phyloP scores from a whole-genome alignment of 2,113 vertebrate species.

The Chitala chitala region DNA sequence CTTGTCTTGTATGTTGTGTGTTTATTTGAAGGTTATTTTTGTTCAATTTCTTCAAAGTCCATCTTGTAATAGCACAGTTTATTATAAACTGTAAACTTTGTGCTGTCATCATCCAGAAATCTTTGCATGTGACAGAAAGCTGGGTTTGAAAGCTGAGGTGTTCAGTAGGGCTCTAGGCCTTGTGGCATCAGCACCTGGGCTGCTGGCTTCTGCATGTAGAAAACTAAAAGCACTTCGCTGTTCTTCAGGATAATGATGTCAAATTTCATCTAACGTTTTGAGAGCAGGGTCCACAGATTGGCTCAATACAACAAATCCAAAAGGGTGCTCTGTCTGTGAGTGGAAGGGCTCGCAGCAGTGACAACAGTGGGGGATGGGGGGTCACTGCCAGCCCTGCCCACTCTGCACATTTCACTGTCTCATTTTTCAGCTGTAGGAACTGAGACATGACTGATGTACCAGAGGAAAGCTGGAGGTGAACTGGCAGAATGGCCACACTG shows the following conservation, averaged over 20 bases:
- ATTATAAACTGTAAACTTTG: too few species aligned
- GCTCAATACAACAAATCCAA: slow-evolving; percentile 98
- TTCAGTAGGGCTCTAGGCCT: too few species aligned
- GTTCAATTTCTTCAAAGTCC: too few species aligned
- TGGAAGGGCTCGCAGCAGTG: background rate
- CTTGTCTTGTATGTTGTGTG: too few species aligned
- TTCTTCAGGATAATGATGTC: slow-evolving; percentile 86
- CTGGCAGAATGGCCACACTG: slow-evolving; percentile 56
- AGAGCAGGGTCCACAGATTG: slow-evolving; percentile 93
- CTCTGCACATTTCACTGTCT: slow-evolving; percentile 63
- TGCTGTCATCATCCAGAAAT: too few species aligned
- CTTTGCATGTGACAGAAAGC: background rate
- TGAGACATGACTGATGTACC: slow-evolving; percentile 69
- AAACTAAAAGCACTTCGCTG: background rate
- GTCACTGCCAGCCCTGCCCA: background rate
- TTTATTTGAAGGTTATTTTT: too few species aligned
- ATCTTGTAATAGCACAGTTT: too few species aligned
- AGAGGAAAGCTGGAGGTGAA: slow-evolving; percentile 65
- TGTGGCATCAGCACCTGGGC: background rate
- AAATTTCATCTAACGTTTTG: slow-evolving; percentile 98
- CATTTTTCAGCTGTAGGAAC: slow-evolving; percentile 50
- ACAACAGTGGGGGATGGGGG: background rate
- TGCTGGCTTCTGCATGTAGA: background rate
- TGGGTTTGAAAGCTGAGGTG: too few species aligned
- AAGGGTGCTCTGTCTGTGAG: slow-evolving; percentile 69